Evolutionary conservation across 2,797 vertebrate species (phyloP).

Genomic region (Enteromius thamalakanensis): DNA sequence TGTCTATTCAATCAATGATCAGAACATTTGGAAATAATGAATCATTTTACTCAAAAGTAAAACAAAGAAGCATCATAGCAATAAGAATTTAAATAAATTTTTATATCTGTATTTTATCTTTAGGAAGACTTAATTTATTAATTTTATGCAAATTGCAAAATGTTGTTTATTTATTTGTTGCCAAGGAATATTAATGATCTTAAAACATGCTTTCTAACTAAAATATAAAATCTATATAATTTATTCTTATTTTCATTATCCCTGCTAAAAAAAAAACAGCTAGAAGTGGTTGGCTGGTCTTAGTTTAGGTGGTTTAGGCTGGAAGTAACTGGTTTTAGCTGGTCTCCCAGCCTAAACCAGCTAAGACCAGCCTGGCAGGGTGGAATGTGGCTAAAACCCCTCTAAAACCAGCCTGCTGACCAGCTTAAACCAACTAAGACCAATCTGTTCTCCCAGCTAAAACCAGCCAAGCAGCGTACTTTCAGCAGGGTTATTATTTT

Average conservation of each 20-base stretch:
- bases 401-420: no score
- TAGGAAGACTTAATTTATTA: not conserved
- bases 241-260: not conserved
- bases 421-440: no score
- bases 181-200: not conserved
- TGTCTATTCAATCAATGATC: not conserved
- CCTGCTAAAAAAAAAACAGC: no score
- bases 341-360: no score
- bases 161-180: not conserved
- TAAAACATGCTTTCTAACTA: not conserved
- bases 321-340: no score
- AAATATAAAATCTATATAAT: not conserved
- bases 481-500: not conserved
- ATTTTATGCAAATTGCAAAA: not conserved
- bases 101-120: no score
- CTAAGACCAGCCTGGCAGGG: no score
- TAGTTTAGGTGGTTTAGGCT: no score
- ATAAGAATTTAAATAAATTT: not conserved
- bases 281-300: no score
- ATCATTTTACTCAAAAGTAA: not conserved
- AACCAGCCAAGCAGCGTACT: no score
- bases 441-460: no score
- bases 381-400: no score
- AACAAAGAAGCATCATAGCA: not conserved
- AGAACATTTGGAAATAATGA: not conserved